Evolutionary conservation across 2,797 vertebrate species (phyloP).

Genomic region (Pelodytes ibericus): DNA sequence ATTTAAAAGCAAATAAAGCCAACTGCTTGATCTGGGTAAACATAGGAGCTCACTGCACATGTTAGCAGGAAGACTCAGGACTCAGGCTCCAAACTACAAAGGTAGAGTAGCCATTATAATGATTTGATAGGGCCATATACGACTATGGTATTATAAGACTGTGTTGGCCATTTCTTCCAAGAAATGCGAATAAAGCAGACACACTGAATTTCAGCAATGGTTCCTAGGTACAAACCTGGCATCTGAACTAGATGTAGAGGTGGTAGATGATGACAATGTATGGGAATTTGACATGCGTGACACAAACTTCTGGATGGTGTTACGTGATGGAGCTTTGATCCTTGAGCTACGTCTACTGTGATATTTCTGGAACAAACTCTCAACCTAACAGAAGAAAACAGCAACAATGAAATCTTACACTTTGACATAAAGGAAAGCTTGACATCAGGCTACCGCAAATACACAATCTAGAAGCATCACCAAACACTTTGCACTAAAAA

Average conservation of each 20-base stretch:
- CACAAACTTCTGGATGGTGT: conserved; percentile 92
- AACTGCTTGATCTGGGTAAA: too few relatives aligned
- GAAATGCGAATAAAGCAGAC: not conserved
- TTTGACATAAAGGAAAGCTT: not conserved
- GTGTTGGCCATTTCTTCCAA: too few relatives aligned
- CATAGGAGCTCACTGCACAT: too few relatives aligned
- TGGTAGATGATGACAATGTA: conserved; percentile 82
- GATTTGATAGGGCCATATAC: too few relatives aligned
- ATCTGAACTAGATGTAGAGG: conserved; percentile 85
- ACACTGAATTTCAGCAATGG: not conserved
- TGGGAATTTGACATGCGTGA: conserved; percentile 90
- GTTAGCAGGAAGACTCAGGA: too few relatives aligned
- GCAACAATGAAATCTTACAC: conserved; percentile 51
- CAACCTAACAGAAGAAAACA: conserved; percentile 78
- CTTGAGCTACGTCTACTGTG: conserved; percentile 88
- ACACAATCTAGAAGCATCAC: too few relatives aligned
- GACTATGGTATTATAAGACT: too few relatives aligned
- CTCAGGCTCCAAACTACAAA: too few relatives aligned
- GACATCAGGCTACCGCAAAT: too few relatives aligned
- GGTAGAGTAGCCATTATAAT: too few relatives aligned
- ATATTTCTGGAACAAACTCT: conserved; percentile 93
- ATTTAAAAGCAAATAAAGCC: too few relatives aligned
- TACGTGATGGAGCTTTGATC: conserved; percentile 91
- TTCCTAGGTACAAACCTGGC: conserved; percentile 79
- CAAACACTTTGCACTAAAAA: too few relatives aligned